These are phyloP conservation scores for Pithys albifrons DNA, from an alignment of 2,113 vertebrate genomes.

Conservation along the genomic window DNA sequence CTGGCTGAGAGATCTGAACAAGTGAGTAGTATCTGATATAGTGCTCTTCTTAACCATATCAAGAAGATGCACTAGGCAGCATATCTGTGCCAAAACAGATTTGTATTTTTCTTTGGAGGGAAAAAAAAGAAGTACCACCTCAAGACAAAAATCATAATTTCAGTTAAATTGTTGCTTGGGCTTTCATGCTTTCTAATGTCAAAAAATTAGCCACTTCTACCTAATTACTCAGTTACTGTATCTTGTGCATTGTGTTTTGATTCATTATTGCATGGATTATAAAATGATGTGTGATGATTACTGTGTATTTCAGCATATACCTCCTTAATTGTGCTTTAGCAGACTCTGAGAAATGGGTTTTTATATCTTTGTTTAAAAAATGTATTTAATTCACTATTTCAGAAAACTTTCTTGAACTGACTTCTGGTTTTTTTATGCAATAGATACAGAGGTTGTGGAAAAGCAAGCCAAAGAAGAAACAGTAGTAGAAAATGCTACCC, in stretches of 20 bases:
- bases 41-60: neutral
- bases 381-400: neutral
- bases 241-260: neutral
- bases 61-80: neutral
- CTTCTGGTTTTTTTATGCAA: neutral
- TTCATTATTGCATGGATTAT: neutral
- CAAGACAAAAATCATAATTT: neutral
- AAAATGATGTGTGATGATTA: neutral
- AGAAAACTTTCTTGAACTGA: neutral
- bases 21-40: neutral
- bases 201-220: neutral
- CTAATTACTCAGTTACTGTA: neutral
- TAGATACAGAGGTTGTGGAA: conserved; percentile 91
- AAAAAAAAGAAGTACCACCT: neutral
- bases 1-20: neutral
- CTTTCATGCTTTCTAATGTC: neutral
- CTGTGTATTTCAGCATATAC: neutral
- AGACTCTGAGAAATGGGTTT: neutral
- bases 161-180: neutral
- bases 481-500: conserved; percentile 92
- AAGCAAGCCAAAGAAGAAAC: conserved; percentile 94
- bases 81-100: neutral
- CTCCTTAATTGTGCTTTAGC: neutral
- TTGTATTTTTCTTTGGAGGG: neutral
- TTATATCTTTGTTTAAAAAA: neutral